Evolutionary conservation across 2,888 invertebrate genomes (phyloP).

Genomic region (Ypsolopha sequella): DNA sequence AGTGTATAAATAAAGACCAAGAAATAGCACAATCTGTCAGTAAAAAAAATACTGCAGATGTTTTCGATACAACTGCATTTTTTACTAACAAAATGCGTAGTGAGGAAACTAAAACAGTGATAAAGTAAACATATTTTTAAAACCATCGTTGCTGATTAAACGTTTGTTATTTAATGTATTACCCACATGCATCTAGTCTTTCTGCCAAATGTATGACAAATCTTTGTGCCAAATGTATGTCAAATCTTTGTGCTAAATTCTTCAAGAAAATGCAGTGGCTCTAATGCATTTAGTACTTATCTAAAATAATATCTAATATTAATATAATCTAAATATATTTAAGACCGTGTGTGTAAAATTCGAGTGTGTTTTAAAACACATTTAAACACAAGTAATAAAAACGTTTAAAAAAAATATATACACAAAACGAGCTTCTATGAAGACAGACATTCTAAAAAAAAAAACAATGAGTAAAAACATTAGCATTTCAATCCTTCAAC

Average conservation of each 20-base stretch:
- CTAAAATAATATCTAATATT: neutral
- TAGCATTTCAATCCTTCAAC: constrained; percentile 22
- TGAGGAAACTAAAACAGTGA: constrained; percentile 2
- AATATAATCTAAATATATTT: neutral
- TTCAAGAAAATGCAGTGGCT: too few relatives aligned
- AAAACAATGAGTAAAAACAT: constrained; percentile 16
- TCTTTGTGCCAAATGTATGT: neutral
- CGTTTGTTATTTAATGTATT: constrained; percentile 4
- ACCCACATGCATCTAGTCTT: neutral
- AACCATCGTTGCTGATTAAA: neutral
- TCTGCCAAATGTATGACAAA: neutral
- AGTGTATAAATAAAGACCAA: neutral
- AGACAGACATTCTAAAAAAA: constrained; percentile 8
- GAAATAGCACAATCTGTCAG: neutral
- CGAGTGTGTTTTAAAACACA: neutral
- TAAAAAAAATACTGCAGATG: neutral
- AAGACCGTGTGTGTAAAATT: neutral
- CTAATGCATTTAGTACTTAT: neutral
- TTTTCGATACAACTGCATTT: neutral
- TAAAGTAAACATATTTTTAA: constrained; percentile 1
- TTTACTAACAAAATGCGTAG: neutral
- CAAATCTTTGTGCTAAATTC: neutral
- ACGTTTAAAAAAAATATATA: neutral
- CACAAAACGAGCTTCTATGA: neutral
- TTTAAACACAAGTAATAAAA: neutral